Conservation (phyloP, 2,113 vertebrate genomes). For the Gavialis gangeticus region DNA sequence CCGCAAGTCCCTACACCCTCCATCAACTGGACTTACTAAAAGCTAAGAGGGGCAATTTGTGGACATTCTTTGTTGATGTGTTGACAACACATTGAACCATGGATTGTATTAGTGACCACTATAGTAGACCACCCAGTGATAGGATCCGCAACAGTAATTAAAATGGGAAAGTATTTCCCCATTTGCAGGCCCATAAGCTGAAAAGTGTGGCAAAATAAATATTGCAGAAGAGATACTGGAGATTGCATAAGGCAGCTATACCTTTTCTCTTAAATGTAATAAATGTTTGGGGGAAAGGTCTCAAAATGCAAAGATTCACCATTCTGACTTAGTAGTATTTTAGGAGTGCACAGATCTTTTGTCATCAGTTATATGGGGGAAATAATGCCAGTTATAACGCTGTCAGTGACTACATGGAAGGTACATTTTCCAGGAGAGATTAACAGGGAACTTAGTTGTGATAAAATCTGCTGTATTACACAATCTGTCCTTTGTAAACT, state of each 20-base stretch:
- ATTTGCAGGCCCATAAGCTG: background rate
- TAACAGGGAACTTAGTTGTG: background rate
- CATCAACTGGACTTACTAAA: too few relatives aligned
- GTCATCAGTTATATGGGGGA: background rate
- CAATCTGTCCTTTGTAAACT: background rate
- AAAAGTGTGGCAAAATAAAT: background rate
- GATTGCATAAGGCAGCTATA: background rate
- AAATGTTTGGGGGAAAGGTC: background rate
- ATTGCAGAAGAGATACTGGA: background rate
- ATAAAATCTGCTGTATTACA: background rate
- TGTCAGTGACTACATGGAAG: background rate
- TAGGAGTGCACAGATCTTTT: background rate
- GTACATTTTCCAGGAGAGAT: background rate
- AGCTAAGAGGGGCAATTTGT: background rate
- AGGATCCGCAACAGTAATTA: background rate
- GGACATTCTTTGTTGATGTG: background rate
- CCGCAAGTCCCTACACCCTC: background rate
- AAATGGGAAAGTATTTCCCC: background rate
- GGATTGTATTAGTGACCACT: background rate
- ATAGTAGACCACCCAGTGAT: background rate
- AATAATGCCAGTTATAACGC: background rate
- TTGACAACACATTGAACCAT: background rate
- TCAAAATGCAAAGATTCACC: background rate
- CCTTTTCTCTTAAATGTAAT: too few relatives aligned
- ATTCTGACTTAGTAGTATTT: background rate